These are phyloP conservation scores for Romanogobio albipinnatus DNA, from an alignment of 2,113 vertebrate species.

Conservation along the genomic window DNA sequence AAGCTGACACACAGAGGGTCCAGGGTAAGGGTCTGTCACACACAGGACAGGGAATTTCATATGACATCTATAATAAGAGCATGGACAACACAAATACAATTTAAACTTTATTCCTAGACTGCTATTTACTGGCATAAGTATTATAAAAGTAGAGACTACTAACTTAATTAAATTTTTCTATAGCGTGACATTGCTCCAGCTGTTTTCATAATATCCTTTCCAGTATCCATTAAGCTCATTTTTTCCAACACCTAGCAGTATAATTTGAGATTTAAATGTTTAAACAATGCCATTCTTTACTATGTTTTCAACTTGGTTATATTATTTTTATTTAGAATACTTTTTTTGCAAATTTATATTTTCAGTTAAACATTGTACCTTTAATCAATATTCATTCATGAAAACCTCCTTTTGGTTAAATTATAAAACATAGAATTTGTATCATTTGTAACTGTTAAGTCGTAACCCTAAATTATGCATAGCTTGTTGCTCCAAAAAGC, in stretches of 20 bases:
- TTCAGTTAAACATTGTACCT: background rate
- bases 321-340: background rate
- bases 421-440: background rate
- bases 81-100: background rate
- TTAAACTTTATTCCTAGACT: background rate
- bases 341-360: background rate
- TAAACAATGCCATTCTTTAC: too few relatives aligned
- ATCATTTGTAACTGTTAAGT: background rate
- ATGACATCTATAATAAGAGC: background rate
- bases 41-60: background rate
- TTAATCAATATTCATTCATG: background rate
- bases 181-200: too few relatives aligned
- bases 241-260: too few relatives aligned
- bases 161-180: too few relatives aligned
- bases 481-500: conserved; percentile 25
- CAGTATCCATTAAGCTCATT: too few relatives aligned
- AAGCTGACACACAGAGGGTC: background rate
- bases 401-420: background rate
- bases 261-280: too few relatives aligned
- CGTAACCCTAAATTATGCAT: background rate
- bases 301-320: too few relatives aligned
- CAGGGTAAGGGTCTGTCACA: background rate
- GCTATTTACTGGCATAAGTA: too few relatives aligned
- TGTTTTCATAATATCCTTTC: too few relatives aligned
- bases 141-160: too few relatives aligned